Base-by-base conservation (phyloP, 2,888 invertebrate genomes). In the Eurois occulta region DNA sequence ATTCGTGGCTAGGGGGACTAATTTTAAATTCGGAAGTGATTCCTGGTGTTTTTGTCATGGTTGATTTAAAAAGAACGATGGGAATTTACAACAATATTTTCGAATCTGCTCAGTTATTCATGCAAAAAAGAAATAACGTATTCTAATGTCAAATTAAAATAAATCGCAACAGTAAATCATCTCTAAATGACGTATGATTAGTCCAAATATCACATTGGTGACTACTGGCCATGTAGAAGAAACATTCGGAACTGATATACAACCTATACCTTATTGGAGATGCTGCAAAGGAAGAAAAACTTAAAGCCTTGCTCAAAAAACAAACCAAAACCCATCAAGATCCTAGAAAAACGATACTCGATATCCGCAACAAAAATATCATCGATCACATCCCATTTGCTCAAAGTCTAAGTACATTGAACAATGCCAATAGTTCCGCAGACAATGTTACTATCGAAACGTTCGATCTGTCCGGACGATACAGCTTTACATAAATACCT, bases 401-500 rank as follows among this genome's bases (percentile, higher is more conserved):
- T 70, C 41, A 28, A 43, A 55, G 52, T 71, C 60, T 74, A 52
- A 77, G 79, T 81, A 84, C 67, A 78, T 64, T 66, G 75, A 77
- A 89, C 87, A 91, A 88, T 87, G 88, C 84, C 90, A 89, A 90
- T 90, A 89, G 77, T 80, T 76, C 72, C 62, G 74, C 69, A 80
- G 87, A 91, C 90, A 89, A 90, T 86, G 86, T 89, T 88, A 78
- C 83, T 89, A 90, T 88, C 88, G 32, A 83, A 84, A 83, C 84
- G 80, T 82, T 81, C 86, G 92, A 93, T 92, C 91, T 90, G 89
- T 87, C 87, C 88, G 89, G 87, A 79, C 86, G 88, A 86, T 88
- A 90, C 90, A 87, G 90, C 93, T 94, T 93, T 93, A 94, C 95
- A 95, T 95, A 95, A 95, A 95, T 94, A 93, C 93, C 92, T 93